Conservation (phyloP, 1,140 invertebrate species). For the Danaus plexippus region DNA sequence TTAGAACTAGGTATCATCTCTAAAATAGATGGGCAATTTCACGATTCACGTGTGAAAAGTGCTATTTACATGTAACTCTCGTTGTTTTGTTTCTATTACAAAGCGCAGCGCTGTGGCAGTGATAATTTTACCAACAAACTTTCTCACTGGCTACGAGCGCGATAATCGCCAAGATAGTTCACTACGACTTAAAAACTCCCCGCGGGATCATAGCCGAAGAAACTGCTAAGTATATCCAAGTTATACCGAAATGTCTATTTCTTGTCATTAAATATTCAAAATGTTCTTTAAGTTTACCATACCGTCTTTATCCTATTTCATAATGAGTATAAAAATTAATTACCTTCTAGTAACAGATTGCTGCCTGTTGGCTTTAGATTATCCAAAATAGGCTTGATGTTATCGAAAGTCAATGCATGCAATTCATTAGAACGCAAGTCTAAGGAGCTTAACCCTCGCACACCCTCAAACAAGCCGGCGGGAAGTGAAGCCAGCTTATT, state of each 20-base stretch:
- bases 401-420: slow-evolving; percentile 79
- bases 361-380: slow-evolving; percentile 81
- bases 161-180: slow-evolving; percentile 23
- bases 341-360: slow-evolving; percentile 82
- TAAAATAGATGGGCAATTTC: background rate
- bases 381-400: slow-evolving; percentile 41
- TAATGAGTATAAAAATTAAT: slow-evolving; percentile 61
- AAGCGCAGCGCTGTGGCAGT: slow-evolving; percentile 11
- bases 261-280: slow-evolving; percentile 23
- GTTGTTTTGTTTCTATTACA: slow-evolving; percentile 17
- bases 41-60: slow-evolving; percentile 15
- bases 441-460: slow-evolving; percentile 76
- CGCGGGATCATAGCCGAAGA: slow-evolving; percentile 15
- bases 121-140: slow-evolving; percentile 23
- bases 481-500: slow-evolving; percentile 80
- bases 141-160: slow-evolving; percentile 14
- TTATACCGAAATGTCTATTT: slow-evolving; percentile 19
- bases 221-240: slow-evolving; percentile 24
- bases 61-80: slow-evolving; percentile 16
- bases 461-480: slow-evolving; percentile 76
- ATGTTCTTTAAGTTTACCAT: slow-evolving; percentile 39
- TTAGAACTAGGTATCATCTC: too few relatives aligned
- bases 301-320: slow-evolving; percentile 2
- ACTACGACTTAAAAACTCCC: slow-evolving; percentile 24
- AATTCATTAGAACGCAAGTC: slow-evolving; percentile 82